Conservation (phyloP, 1,140 invertebrate genomes). For the Atta colombica region DNA sequence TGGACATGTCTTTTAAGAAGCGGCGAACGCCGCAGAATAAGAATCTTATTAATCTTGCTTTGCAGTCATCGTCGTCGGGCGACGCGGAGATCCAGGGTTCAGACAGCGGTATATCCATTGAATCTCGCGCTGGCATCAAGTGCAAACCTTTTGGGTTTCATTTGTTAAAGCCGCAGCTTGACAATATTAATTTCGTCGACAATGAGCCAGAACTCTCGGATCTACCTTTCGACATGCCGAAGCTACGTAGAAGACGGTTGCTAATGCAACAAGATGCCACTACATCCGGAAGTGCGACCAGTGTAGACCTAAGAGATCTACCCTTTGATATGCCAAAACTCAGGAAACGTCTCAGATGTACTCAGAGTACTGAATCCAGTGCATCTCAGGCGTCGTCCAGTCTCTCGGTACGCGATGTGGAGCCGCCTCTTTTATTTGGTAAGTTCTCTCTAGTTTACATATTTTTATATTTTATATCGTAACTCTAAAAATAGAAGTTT, state of each 20-base stretch:
- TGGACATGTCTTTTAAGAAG: constrained; percentile 86
- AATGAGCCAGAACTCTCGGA: constrained; percentile 89
- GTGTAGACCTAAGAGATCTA: constrained; percentile 92
- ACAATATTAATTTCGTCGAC: constrained; percentile 85
- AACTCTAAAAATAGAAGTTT: not conserved
- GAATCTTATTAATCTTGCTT: constrained; percentile 91
- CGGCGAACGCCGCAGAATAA: constrained; percentile 91
- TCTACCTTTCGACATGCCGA: constrained; percentile 96
- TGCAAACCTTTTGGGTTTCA: constrained; percentile 87
- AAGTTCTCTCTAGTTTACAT: constrained; percentile 55
- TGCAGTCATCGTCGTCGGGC: constrained; percentile 88
- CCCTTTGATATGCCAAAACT: constrained; percentile 97
- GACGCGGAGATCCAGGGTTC: constrained; percentile 93
- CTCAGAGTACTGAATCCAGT: constrained; percentile 89
- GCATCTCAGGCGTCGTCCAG: constrained; percentile 93
- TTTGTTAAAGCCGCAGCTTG: constrained; percentile 86
- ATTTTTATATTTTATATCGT: not conserved
- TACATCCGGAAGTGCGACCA: constrained; percentile 91
- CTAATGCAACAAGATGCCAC: constrained; percentile 87
- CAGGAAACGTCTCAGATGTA: constrained; percentile 89
- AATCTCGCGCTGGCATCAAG: constrained; percentile 92
- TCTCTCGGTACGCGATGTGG: constrained; percentile 91
- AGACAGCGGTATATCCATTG: constrained; percentile 94
- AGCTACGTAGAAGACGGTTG: constrained; percentile 90
- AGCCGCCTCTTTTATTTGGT: constrained; percentile 86